Conservation (phyloP, 2,888 invertebrate genomes). For the Gerosis bhagava region DNA sequence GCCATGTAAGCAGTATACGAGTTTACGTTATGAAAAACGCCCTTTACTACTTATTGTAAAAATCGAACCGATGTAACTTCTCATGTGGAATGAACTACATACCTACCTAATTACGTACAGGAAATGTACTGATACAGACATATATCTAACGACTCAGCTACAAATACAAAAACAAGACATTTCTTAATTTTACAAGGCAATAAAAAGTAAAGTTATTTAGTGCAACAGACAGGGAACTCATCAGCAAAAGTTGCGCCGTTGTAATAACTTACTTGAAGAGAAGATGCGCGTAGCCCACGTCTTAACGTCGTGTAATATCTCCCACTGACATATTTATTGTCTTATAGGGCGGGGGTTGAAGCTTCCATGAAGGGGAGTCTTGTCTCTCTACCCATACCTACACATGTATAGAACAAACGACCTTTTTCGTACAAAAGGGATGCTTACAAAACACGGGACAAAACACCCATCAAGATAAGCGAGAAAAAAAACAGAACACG, state of each 20-base stretch:
- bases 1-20: too few relatives aligned
- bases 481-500: constrained; percentile 24
- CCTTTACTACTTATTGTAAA: too few relatives aligned
- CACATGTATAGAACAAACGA: constrained; percentile 20
- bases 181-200: constrained; percentile 55
- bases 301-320: constrained; percentile 73
- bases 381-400: constrained; percentile 34
- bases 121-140: too few relatives aligned
- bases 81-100: too few relatives aligned
- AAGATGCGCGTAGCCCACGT: constrained; percentile 47
- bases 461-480: constrained; percentile 3
- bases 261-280: constrained; percentile 77
- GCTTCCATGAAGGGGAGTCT: constrained; percentile 48
- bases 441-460: constrained; percentile 34
- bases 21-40: too few relatives aligned
- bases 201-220: constrained; percentile 77
- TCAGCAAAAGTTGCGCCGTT: constrained; percentile 69
- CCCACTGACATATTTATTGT: constrained; percentile 80
- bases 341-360: constrained; percentile 59
- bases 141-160: neutral
- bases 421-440: constrained; percentile 34
- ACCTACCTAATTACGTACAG: too few relatives aligned
- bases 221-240: constrained; percentile 58
- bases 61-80: too few relatives aligned
- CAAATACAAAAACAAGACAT: constrained; percentile 45